A percentile compares a stretch with the other conserved stretches of the same genome.
These are phyloP conservation scores for Nymphicus hollandicus DNA, from an alignment of 2,113 vertebrate species.

Conservation along the genomic window DNA sequence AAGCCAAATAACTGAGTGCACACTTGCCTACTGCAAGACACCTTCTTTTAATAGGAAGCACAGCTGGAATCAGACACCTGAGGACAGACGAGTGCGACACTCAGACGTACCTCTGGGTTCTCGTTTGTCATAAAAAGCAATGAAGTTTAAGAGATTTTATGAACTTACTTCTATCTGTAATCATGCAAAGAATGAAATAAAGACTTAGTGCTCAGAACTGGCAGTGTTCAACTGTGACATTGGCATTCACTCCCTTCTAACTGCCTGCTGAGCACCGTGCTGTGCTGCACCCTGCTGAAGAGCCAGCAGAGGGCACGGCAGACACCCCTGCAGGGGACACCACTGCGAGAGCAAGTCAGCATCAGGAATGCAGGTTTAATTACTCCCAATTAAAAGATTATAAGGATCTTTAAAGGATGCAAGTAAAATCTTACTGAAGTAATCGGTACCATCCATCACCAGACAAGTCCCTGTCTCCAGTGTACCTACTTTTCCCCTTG, in stretches of 20 bases:
- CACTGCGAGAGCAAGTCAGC: neutral
- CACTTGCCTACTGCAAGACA: neutral
- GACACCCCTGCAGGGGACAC: neutral
- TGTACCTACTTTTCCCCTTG: neutral
- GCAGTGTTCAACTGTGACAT: neutral
- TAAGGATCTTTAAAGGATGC: neutral
- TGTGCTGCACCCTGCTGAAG: neutral
- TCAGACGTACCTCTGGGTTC: neutral
- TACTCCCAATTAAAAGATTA: neutral
- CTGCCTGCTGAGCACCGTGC: accelerated
- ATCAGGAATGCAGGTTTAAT: neutral
- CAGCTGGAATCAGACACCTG: neutral
- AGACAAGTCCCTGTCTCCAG: neutral
- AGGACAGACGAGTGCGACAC: accelerated
- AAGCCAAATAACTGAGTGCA: neutral
- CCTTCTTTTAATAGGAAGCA: neutral
- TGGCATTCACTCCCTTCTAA: neutral
- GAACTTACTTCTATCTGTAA: neutral
- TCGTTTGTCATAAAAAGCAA: neutral
- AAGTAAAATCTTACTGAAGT: neutral
- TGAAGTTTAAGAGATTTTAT: neutral
- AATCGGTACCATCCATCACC: neutral
- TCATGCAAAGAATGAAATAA: neutral
- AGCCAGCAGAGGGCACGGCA: constrained; percentile 33
- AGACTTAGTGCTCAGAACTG: neutral